A percentile compares a stretch with the other conserved stretches of the same genome.
phyloP scores from a whole-genome alignment of 2,797 vertebrate genomes.

The Hoplostethus atlanticus region DNA sequence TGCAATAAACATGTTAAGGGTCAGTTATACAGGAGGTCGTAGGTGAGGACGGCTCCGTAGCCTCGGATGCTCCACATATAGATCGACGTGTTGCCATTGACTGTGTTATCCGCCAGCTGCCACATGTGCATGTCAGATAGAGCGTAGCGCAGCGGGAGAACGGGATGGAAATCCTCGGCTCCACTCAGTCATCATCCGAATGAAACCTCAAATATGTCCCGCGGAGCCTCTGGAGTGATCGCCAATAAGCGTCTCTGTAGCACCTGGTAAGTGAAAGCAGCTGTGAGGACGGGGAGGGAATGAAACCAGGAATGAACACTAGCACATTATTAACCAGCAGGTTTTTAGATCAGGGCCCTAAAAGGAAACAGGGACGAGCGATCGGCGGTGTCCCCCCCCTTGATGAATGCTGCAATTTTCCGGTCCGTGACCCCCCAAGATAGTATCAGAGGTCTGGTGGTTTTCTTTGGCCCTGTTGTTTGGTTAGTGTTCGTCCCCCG shows the following conservation, averaged over 20 bases:
- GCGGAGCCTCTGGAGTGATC: constrained; percentile 6
- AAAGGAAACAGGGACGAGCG: constrained; percentile 64
- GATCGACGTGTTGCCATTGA: constrained; percentile 21
- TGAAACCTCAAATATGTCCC: constrained; percentile 52
- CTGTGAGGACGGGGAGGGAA: constrained; percentile 63
- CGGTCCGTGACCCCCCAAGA: constrained; percentile 51
- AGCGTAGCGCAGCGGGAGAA: neutral
- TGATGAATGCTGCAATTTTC: constrained; percentile 68
- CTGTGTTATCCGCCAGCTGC: neutral
- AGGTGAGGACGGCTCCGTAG: constrained; percentile 41
- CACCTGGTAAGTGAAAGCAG: constrained; percentile 78
- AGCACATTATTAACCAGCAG: constrained; percentile 58
- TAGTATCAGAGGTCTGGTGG: constrained; percentile 56
- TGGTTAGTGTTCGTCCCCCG: constrained; percentile 26
- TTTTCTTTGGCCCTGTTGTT: constrained; percentile 62
- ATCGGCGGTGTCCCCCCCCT: constrained; percentile 12
- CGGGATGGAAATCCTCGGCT: constrained; percentile 20
- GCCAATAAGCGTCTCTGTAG: constrained; percentile 43
- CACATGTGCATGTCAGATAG: constrained; percentile 38
- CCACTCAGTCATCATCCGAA: constrained; percentile 16
- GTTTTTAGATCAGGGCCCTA: constrained; percentile 58
- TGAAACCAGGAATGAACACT: constrained; percentile 41
- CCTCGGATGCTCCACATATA: constrained; percentile 6
- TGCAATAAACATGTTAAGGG: constrained; percentile 28
- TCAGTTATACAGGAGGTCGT: constrained; percentile 32